Conservation (phyloP, 2,113 vertebrate genomes). For the Pao palembangensis region DNA sequence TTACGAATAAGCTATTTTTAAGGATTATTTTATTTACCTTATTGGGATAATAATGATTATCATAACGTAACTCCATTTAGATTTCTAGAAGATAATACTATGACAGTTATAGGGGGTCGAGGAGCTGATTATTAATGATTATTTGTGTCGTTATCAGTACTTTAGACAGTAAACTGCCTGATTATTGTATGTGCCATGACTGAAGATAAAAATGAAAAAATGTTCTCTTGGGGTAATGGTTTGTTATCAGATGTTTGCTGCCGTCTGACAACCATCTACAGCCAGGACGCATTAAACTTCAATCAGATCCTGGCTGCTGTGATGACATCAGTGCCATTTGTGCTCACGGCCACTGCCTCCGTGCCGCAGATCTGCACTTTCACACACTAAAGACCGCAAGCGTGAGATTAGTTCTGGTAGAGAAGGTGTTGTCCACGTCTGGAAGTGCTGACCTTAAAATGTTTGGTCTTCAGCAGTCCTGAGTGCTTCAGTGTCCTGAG, state of each 20-base stretch:
- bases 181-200: too few relatives aligned
- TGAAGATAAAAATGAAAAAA: too few relatives aligned
- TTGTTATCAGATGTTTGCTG: background rate
- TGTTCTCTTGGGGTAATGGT: background rate
- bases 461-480: conserved; percentile 52
- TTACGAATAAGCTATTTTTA: too few relatives aligned
- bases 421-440: conserved; percentile 10
- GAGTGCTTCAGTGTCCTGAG: conserved; percentile 14
- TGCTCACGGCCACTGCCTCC: background rate
- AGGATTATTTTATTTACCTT: too few relatives aligned
- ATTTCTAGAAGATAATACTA: too few relatives aligned
- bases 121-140: too few relatives aligned
- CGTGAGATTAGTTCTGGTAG: too few relatives aligned
- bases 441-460: conserved; percentile 52
- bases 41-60: too few relatives aligned
- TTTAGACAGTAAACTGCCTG: too few relatives aligned
- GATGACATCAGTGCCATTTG: background rate
- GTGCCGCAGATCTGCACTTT: background rate
- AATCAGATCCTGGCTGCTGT: background rate
- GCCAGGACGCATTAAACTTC: background rate
- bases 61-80: too few relatives aligned
- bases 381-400: background rate
- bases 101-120: too few relatives aligned
- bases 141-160: too few relatives aligned
- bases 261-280: background rate